Percentiles rank a stretch among this genome's conserved stretches.
Conservation (phyloP, 2,113 vertebrate species). For the Ptilonorhynchus violaceus region DNA sequence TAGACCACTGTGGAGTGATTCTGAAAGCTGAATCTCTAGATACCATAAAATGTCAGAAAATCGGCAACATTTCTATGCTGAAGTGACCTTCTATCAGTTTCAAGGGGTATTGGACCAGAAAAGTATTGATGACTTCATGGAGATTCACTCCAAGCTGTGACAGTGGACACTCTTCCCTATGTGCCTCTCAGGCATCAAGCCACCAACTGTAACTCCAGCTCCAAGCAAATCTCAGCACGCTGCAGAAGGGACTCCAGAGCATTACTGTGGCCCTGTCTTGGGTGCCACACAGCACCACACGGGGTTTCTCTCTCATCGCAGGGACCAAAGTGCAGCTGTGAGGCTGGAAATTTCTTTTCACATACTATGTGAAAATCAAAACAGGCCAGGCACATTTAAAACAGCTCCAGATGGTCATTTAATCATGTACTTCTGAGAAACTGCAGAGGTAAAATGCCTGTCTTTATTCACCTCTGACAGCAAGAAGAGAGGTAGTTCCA, state of each 20-base stretch:
- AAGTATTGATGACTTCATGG: background rate
- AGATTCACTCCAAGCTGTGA: background rate
- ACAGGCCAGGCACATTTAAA: background rate
- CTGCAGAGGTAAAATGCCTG: background rate
- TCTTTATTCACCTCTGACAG: background rate
- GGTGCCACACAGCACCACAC: background rate
- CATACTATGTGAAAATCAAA: background rate
- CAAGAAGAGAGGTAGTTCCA: background rate
- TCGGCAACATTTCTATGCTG: background rate
- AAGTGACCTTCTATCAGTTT: background rate
- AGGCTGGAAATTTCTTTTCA: background rate
- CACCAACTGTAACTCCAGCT: background rate
- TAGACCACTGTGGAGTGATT: background rate
- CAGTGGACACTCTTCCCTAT: background rate
- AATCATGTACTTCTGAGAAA: background rate
- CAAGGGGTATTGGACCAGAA: background rate
- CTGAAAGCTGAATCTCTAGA: background rate
- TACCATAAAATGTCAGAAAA: background rate
- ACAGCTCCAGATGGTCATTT: background rate
- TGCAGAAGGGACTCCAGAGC: background rate
- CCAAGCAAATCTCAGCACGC: background rate
- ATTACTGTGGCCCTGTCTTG: fast-evolving
- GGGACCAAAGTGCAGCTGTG: background rate
- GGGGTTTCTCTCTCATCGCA: too few species aligned
- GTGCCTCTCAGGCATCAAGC: background rate